Evolutionary conservation across 1,140 invertebrate species (phyloP), one percentile per base, ranked within the genome.

Genomic region (Drosophila erecta): DNA sequence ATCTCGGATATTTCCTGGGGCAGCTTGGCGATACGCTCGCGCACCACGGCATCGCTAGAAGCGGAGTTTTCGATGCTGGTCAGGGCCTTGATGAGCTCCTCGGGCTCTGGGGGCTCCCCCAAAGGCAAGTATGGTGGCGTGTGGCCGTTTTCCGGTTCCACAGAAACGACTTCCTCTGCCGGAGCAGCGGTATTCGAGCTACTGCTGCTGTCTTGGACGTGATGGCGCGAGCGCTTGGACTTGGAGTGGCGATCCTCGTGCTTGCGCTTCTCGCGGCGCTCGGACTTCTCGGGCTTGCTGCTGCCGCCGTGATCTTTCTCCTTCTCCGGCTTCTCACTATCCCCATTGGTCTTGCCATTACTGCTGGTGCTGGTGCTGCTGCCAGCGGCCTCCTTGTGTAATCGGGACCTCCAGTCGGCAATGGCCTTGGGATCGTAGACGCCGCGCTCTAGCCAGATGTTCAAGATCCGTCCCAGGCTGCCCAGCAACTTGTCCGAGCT

Each of bases 1-100:
- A 97, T 95, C 94, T 99, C 98, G 4, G 98, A 98, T 3, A 99
- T 97, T 94, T 98, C 98, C 49, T 96, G 96, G 2, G 98, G 98
- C 37, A 99, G 93, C 49, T 96, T 97, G 0, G 98, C 97, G 77
- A 99, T 99, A 87, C 97, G 96, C 92, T 99, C 97, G 90, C 98
- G 93, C 0, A 98, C 96, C 27, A 94, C 94, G 56, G 98, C 98
- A 94, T 99, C 98, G 76, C 96, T 97, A 0, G 98, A 99, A 1
- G 98, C 97, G 74, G 97, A 97, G 80, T 96, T 97, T 93, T 99
- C 98, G 74, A 99, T 94, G 81, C 97, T 97, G 93, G 96, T 93
- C 41, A 98, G 93, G 0, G 94, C 94, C 93, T 96, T 97, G 76
- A 98, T 96, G 11, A 98, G 93, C 92, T 98, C 97, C 91, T 97